Base-by-base conservation (phyloP, 2,113 vertebrate genomes). In the Pseudolaguvia tuberculata region DNA sequence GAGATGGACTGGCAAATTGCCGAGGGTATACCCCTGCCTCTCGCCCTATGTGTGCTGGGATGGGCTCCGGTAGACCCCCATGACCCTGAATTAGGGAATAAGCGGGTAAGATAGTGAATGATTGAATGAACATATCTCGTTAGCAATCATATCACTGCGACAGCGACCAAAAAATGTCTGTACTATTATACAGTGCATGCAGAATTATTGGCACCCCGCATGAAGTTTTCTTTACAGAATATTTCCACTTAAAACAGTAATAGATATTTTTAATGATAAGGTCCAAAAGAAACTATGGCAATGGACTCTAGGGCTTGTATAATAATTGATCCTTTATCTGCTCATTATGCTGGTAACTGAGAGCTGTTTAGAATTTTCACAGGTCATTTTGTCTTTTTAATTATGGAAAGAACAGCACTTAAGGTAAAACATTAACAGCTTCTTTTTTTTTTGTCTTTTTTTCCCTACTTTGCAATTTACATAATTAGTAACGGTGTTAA, bases 401-500 rank as follows among this genome's bases (percentile, higher is more conserved):
- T 70, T 35, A 50, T 57, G 14, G 15, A 21, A 47, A 50, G 17
- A 48, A 31, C 17, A 65, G 59, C 27, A 39, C 50, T 12, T 29
- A 74, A 25, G 21, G 15, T 21, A 20, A 51, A 68, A 25, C 20
- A 78, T 59, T 21, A 56, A 51, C 48, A 31, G 14, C 61, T 20
- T 47, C 12, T 56, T 23, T 15, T 9, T 4, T 21, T 15, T 6
- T 35, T 3, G 17, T 71, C 55, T 61, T 61, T 25, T 50, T 69
- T 69, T 69, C 23, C 1, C 47, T 17, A 1, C 9, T 8, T 35
- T 61, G 13, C 27, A 25, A 57, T 82, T 79, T 77, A 53, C 74
- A 69, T 79, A 72, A 79, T 79, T 77, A 70, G 73, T 72, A 39
- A 39, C 29, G 18, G 48, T 73, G 78, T 79, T 73, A 27, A 79